Base-by-base conservation (phyloP, 2,888 invertebrate species). In the Andrena dorsata region DNA sequence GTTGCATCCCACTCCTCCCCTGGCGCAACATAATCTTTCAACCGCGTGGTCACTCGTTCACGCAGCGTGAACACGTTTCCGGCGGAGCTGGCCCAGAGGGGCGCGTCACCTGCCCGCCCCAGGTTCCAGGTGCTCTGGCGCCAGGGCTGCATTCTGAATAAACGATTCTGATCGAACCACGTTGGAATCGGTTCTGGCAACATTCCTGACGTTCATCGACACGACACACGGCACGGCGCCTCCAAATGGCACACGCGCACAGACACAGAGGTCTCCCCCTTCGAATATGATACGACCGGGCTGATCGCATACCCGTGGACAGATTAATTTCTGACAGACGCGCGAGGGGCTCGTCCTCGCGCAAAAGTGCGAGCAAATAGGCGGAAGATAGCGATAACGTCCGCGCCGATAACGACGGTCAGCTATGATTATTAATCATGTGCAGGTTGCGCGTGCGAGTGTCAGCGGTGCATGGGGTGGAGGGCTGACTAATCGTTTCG, bases 381-480 rank as follows among this genome's bases (percentile, higher is more conserved):
- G 75, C 80, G 79, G 84, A 84, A 87, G 88, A 89, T 82, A 89
- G 77, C 86, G 88, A 85, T 86, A 89, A 87, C 89, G 76, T 82
- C 80, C 82, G 78, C 82, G 82, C 81, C 84, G 87, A 87, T 89
- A 85, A 83, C 87, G 79, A 80, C 85, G 73, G 78, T 76, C 72
- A 63, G 75, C 76, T 65, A 89, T 90, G 90, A 91, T 92, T 93
- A 93, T 93, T 93, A 93, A 93, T 93, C 93, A 93, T 87, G 90
- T 87, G 90, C 93, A 93, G 92, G 90, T 90, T 91, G 88, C 92
- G 92, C 92, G 93, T 93, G 93, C 92, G 83, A 92, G 88, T 93
- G 93, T 93, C 93, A 93, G 93, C 83, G 60, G 66, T 56, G 91
- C 72, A 76, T 84, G 75, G 86, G 84, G 82, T 74, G 84, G 82